Evolutionary conservation across 2,797 vertebrate genomes (phyloP).

Genomic region (Orestias chungarensis): DNA sequence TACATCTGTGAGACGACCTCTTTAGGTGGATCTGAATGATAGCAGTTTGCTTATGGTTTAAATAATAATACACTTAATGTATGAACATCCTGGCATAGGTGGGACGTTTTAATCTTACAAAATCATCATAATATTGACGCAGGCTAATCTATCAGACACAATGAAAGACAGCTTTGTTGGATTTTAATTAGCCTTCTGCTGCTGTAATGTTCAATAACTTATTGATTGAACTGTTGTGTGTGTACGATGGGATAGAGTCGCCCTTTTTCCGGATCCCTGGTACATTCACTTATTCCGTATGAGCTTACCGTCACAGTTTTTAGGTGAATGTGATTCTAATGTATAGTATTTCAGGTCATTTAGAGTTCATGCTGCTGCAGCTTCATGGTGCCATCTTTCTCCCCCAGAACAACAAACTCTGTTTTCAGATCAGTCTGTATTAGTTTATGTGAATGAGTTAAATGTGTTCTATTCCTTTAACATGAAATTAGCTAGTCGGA

Average conservation of each 20-base stretch:
- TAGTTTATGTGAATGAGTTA: background rate
- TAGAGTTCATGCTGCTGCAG: background rate
- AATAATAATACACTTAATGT: background rate
- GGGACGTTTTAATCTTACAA: background rate
- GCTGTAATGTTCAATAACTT: constrained; percentile 49
- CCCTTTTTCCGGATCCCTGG: constrained; percentile 20
- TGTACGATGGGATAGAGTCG: constrained; percentile 21
- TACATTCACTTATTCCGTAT: constrained; percentile 32
- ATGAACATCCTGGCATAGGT: background rate
- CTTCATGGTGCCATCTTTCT: background rate
- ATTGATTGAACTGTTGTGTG: constrained; percentile 60
- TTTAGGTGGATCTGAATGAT: no score
- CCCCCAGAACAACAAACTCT: background rate
- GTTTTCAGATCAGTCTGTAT: background rate
- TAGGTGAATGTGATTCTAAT: background rate
- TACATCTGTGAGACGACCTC: no score
- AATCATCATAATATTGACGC: background rate
- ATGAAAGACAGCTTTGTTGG: constrained; percentile 15
- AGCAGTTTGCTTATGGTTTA: no score
- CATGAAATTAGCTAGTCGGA: no score
- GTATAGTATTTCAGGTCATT: background rate
- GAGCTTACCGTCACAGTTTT: background rate
- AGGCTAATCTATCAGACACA: constrained; percentile 17
- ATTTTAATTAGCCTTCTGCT: constrained; percentile 74
- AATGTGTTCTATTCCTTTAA: background rate